phyloP scores from a whole-genome alignment of 2,888 invertebrate genomes.

The Hedychridium roseum region DNA sequence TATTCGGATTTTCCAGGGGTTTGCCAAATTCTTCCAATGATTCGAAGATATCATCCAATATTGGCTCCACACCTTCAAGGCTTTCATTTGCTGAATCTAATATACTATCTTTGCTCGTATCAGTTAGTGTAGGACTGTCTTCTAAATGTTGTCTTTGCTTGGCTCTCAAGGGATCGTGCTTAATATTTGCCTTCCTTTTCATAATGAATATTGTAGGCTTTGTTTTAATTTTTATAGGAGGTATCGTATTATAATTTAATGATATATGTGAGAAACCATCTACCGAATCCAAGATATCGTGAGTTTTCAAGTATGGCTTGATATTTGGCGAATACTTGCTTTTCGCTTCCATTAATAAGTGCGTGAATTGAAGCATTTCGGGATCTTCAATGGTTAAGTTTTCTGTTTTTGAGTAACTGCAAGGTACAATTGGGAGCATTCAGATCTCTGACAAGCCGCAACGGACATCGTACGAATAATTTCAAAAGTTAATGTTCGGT shows the following conservation, averaged over 20 bases:
- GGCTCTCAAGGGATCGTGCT: slow-evolving; percentile 59
- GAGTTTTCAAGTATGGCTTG: slow-evolving; percentile 76
- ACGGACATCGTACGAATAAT: too few species aligned
- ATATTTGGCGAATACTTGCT: slow-evolving; percentile 80
- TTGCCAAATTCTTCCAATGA: slow-evolving; percentile 41
- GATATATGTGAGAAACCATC: slow-evolving; percentile 85
- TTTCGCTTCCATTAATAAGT: slow-evolving; percentile 83
- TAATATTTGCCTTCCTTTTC: slow-evolving; percentile 71
- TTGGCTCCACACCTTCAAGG: slow-evolving; percentile 32
- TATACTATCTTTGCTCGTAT: background rate
- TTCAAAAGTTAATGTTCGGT: too few species aligned
- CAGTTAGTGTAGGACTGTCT: background rate
- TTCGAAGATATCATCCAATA: slow-evolving; percentile 41
- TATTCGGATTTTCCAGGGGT: slow-evolving; percentile 21
- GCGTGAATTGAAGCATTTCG: slow-evolving; percentile 77
- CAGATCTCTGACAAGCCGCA: too few species aligned
- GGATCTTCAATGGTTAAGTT: slow-evolving; percentile 71
- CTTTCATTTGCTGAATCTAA: slow-evolving; percentile 21
- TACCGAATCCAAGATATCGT: slow-evolving; percentile 77
- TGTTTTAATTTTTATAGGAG: slow-evolving; percentile 82
- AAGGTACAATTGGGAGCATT: too few species aligned
- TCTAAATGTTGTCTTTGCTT: background rate
- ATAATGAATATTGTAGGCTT: slow-evolving; percentile 84
- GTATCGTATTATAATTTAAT: slow-evolving; percentile 79
- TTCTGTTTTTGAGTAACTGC: slow-evolving; percentile 84